A percentile compares a stretch with the other conserved stretches of the same genome.
Evolutionary conservation across 2,797 vertebrate genomes (phyloP).

Genomic region (Megalops cyprinoides): DNA sequence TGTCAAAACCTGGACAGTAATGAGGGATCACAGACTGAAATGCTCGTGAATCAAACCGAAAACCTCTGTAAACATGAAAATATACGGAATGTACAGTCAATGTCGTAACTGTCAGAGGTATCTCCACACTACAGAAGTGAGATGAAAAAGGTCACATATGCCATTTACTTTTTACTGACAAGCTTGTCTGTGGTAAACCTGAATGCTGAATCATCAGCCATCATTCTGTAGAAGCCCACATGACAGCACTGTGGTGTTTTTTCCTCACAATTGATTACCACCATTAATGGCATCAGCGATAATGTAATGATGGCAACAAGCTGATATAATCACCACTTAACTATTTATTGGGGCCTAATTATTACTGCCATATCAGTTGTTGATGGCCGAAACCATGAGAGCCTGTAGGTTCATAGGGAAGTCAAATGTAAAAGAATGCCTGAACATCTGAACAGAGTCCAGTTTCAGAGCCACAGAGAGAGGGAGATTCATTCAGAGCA

Average conservation of each 20-base stretch:
- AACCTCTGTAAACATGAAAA: too few species aligned
- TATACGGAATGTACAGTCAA: too few species aligned
- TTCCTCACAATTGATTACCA: not conserved
- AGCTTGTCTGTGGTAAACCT: not conserved
- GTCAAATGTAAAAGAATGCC: too few species aligned
- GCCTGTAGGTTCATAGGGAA: not conserved
- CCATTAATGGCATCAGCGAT: not conserved
- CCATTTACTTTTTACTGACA: not conserved
- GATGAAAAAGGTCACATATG: constrained; percentile 4
- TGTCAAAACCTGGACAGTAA: too few species aligned
- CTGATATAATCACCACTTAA: not conserved
- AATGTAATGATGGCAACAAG: not conserved
- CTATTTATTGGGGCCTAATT: not conserved
- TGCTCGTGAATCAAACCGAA: too few species aligned
- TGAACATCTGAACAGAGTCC: too few species aligned
- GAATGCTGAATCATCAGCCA: not conserved
- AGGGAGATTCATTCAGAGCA: too few species aligned
- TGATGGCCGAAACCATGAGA: not conserved
- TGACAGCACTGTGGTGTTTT: not conserved
- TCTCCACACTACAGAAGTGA: not conserved
- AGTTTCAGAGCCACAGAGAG: too few species aligned
- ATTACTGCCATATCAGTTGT: not conserved
- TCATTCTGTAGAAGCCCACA: not conserved
- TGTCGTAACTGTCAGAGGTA: not conserved
- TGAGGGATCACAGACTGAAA: too few species aligned